These are phyloP conservation scores for Pogonomyrmex californicus DNA, from an alignment of 1,140 invertebrate genomes.

Conservation along the genomic window DNA sequence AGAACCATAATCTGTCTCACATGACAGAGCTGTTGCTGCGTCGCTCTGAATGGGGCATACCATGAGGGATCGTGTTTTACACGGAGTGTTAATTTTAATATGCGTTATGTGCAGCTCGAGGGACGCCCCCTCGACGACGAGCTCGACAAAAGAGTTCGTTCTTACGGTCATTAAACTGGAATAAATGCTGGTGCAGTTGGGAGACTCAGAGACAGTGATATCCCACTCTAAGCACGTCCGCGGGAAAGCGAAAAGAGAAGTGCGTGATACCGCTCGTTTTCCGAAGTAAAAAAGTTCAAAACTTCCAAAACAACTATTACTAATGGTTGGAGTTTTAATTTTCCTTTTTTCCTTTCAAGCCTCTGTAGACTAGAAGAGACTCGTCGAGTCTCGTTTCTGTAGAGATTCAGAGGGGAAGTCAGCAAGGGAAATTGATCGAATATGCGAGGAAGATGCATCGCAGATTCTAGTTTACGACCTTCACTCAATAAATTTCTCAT, in stretches of 20 bases:
- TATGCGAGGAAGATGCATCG: neutral
- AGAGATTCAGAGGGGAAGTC: neutral
- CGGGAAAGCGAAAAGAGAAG: neutral
- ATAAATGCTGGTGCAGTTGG: constrained; percentile 11
- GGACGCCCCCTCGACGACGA: constrained; percentile 37
- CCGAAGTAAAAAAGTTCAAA: neutral
- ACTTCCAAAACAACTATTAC: neutral
- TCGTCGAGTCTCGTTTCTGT: no score
- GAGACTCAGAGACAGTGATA: neutral
- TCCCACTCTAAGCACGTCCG: neutral
- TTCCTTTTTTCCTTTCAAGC: neutral
- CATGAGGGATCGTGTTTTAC: constrained; percentile 66
- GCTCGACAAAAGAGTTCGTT: constrained; percentile 63
- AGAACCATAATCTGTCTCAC: constrained; percentile 7
- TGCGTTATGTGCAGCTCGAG: constrained; percentile 59
- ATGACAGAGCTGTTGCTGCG: constrained; percentile 32
- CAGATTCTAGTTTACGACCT: neutral
- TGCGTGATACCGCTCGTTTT: neutral
- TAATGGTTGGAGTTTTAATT: neutral
- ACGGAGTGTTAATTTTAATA: constrained; percentile 74
- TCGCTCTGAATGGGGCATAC: constrained; percentile 61
- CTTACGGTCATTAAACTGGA: constrained; percentile 34
- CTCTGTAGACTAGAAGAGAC: no score
- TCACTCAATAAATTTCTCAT: constrained; percentile 42
- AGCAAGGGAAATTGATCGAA: neutral